Percentiles rank a stretch among this genome's conserved stretches.
phyloP scores from a whole-genome alignment of 2,888 invertebrate species.

The Oasisia sp. region DNA sequence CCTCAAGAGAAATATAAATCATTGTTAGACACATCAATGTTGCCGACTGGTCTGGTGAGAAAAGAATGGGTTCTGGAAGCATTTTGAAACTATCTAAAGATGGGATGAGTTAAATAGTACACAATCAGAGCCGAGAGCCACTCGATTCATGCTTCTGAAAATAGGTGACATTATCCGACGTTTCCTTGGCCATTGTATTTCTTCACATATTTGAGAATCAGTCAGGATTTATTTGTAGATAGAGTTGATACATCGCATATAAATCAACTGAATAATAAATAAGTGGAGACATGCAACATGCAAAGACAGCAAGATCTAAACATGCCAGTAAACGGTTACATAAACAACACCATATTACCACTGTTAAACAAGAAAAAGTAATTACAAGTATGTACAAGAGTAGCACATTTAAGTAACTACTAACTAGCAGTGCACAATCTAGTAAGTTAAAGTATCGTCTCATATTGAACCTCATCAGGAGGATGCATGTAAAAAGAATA shows the following conservation, averaged over 20 bases:
- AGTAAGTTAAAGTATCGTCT: background rate
- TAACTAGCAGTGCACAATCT: background rate
- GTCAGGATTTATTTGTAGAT: background rate
- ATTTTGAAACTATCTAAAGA: background rate
- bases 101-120: background rate
- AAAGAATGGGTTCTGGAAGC: background rate
- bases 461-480: background rate
- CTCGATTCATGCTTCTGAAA: background rate
- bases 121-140: background rate
- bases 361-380: background rate
- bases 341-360: background rate
- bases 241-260: background rate
- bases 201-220: background rate
- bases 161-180: too few relatives aligned
- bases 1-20: background rate
- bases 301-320: background rate
- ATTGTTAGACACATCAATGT: background rate
- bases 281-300: background rate
- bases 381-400: background rate
- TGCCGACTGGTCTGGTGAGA: background rate
- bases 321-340: background rate
- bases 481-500: background rate
- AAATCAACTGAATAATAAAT: slow-evolving; percentile 1
- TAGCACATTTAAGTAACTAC: slow-evolving; percentile 6
- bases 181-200: background rate